These are phyloP conservation scores for Caenorhabditis japonica DNA, from an alignment of 2,888 invertebrate species.

Conservation along the genomic window DNA sequence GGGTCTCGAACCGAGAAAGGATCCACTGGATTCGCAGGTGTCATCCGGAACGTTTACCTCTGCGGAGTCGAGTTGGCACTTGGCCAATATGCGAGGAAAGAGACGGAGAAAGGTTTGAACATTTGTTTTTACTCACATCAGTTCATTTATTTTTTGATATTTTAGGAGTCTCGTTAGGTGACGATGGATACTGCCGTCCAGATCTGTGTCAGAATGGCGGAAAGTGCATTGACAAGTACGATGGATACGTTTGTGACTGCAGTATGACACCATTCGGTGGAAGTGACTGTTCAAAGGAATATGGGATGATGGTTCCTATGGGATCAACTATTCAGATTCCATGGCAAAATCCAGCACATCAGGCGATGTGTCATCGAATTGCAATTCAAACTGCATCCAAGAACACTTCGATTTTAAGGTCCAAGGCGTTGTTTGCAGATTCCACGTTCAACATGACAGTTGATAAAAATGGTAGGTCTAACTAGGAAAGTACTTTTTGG, in stretches of 20 bases:
- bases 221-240: slow-evolving; percentile 72
- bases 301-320: slow-evolving; percentile 74
- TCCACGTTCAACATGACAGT: slow-evolving; percentile 73
- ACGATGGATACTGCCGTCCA: slow-evolving; percentile 67
- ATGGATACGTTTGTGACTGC: slow-evolving; percentile 74
- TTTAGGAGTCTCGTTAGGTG: slow-evolving; percentile 61
- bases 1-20: slow-evolving; percentile 70
- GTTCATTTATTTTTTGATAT: neutral
- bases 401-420: slow-evolving; percentile 66
- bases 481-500: no score
- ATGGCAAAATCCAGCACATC: slow-evolving; percentile 75
- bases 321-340: slow-evolving; percentile 73
- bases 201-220: slow-evolving; percentile 71
- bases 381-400: slow-evolving; percentile 63
- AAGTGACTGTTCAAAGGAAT: slow-evolving; percentile 72
- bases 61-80: slow-evolving; percentile 70
- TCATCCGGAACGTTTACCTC: slow-evolving; percentile 70
- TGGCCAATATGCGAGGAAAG: slow-evolving; percentile 62
- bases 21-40: slow-evolving; percentile 72
- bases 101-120: slow-evolving; percentile 47
- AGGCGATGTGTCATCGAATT: slow-evolving; percentile 72
- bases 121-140: neutral
- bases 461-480: slow-evolving; percentile 55
- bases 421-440: slow-evolving; percentile 72
- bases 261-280: slow-evolving; percentile 74